Evolutionary conservation across 1,140 invertebrate species (phyloP).

Genomic region (Venturia canescens): DNA sequence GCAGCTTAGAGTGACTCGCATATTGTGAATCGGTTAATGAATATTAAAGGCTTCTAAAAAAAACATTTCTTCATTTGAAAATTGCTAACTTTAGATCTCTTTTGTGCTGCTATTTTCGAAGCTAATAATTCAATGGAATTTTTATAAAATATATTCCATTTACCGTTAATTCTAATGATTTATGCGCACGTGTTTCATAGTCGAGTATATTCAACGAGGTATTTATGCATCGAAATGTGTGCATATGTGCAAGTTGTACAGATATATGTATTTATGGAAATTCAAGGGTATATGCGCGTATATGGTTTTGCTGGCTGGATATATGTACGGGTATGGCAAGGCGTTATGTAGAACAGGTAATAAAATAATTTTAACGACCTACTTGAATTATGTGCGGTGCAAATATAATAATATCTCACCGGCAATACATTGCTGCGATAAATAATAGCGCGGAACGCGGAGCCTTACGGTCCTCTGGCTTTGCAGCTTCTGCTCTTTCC

Average conservation of each 20-base stretch:
- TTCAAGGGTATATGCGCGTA: not conserved
- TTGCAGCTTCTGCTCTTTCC: constrained; percentile 25
- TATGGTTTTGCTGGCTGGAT: not conserved
- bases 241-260: not conserved
- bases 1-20: too few species aligned
- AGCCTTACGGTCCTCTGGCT: constrained; percentile 4
- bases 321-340: not conserved
- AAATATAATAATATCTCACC: constrained; percentile 73
- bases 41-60: not conserved
- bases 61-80: not conserved
- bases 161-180: not conserved
- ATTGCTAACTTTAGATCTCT: not conserved
- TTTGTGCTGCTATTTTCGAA: not conserved
- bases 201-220: not conserved
- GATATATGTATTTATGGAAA: constrained; percentile 9
- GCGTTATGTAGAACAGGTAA: constrained; percentile 68
- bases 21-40: not conserved
- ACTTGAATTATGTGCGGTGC: constrained; percentile 74
- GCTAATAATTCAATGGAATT: not conserved
- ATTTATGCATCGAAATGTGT: constrained; percentile 6
- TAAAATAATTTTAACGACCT: constrained; percentile 75
- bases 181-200: constrained; percentile 10
- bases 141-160: not conserved
- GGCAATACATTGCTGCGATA: constrained; percentile 72
- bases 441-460: constrained; percentile 58